Percentiles rank a stretch among this genome's conserved stretches.
phyloP scores from a whole-genome alignment of 2,113 vertebrate genomes.

The Cryptotis parvus region DNA sequence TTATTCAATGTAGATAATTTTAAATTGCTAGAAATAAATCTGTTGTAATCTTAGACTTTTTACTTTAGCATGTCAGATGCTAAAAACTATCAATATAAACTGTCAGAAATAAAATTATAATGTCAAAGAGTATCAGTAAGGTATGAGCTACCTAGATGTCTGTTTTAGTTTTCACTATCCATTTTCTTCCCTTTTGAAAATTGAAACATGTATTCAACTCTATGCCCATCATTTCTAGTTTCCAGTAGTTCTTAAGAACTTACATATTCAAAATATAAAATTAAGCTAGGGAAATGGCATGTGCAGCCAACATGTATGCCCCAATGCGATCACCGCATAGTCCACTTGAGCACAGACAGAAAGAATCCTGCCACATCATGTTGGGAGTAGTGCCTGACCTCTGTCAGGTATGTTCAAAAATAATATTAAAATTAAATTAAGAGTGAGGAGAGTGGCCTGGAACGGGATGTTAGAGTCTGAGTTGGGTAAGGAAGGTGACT shows the following conservation, averaged over 20 bases:
- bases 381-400: too few relatives aligned
- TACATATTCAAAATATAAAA: conserved; percentile 34
- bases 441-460: background rate
- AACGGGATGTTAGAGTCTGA: background rate
- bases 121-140: conserved; percentile 30
- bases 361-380: too few relatives aligned
- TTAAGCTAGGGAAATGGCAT: background rate
- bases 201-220: background rate
- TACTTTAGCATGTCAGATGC: background rate
- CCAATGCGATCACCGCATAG: too few relatives aligned
- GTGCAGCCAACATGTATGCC: background rate
- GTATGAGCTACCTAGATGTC: background rate
- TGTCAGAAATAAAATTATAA: conserved; percentile 28
- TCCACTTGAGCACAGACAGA: too few relatives aligned
- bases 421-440: too few relatives aligned
- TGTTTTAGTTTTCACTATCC: conserved; percentile 20
- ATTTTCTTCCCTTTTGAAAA: conserved; percentile 51
- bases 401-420: too few relatives aligned
- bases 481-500: background rate
- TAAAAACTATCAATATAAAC: background rate
- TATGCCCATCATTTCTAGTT: background rate
- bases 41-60: background rate
- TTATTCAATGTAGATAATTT: background rate
- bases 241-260: background rate
- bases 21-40: conserved; percentile 38